Evolutionary conservation across 2,888 invertebrate genomes (phyloP), one percentile per base, ranked within the genome.

Genomic region (Aphelenchoides bicaudatus): DNA sequence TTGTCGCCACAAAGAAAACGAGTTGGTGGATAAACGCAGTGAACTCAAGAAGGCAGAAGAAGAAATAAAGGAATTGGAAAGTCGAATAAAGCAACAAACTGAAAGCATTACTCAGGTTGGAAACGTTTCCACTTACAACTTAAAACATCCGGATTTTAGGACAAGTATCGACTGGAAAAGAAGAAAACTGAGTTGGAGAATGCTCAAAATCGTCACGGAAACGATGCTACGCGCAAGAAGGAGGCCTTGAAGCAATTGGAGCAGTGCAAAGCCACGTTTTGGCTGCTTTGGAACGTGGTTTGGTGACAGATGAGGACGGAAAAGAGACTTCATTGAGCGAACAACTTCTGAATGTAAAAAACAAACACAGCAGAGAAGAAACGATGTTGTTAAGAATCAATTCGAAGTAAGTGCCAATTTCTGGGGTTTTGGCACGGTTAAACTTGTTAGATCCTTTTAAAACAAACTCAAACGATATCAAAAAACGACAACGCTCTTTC

Each of bases 271-370:
- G 88, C 34, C 21, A 43, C 4, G 31, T 30, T 2, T 46, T 87
- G 74, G 87, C 93, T 75, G 90, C 90, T 21, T 85, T 91, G 38
- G 88, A 87, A 74, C 85, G 88, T 30, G 94, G 94, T 8, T 83
- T 88, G 71, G 85, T 88, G 38, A 86, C 88, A 52, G 88, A 87
- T 66, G 88, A 87, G 19, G 86, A 86, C 62, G 90, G 90, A 0
- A 80, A 82, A 74, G 81, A 81, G 5, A 88, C 88, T 31, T 88
- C 92, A 0, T 83, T 94, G 54, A 89, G 90, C 78, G 89, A 91
- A 67, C 91, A 91, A 79, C 84, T 93, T 28, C n/a, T 31, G 6
- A 23, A 49, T 19, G 8, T 6, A 27, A 16, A 31, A 59, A 58
- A 19, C 23, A 29, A 28, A 1, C 21, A 19, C n/a, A 58, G 16